Base-by-base conservation (phyloP, 2,113 vertebrate species). In the Percina caprodes region DNA sequence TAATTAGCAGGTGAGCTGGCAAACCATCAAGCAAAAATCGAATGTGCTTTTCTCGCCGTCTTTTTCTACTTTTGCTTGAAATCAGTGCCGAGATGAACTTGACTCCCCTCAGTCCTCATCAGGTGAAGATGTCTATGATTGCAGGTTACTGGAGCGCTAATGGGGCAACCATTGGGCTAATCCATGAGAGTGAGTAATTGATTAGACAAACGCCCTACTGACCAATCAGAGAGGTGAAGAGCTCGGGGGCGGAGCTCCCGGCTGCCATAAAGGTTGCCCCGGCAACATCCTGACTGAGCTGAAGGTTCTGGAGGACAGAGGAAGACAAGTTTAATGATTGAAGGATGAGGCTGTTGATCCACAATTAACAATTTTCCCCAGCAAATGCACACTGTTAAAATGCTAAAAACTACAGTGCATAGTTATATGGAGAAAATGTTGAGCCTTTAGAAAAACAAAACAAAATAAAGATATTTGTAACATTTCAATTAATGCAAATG, bases 191-290 rank as follows among this genome's bases (percentile, higher is more conserved):
- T n/a, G 14, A 48, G 45, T 62, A 7, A 80, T 10, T 69, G 30
- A 74, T 80, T 72, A 58, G 14, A 77, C 2, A 2, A 55, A 10
- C 8, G 0, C 23, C 58, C 39, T n/a, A 95, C 94, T 93, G 70
- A 96, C 95, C 95, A 89, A 96, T 96, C 86, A 96, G 74, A 74
- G 95, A 96, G 51, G 95, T 96, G 85, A 96, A 96, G n/a, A 96
- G 95, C 88, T 96, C 95, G 0, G 95, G 95, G 72, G 95, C 95
- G 1, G 95, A 96, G 90, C 95, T 96, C 46, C 95, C 95, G 24
- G 95, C 95, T 65, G 95, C 95, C 95, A 96, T 96, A 82, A 96
- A 96, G 48, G 95, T 96, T 80, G 95, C 95, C 45, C 95, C 95
- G 0, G 95, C 95, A 80, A 96, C 95, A 92, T 96, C 95, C 81